Evolutionary conservation across 2,888 invertebrate species (phyloP).

Genomic region (Dolichopus griseipennis): DNA sequence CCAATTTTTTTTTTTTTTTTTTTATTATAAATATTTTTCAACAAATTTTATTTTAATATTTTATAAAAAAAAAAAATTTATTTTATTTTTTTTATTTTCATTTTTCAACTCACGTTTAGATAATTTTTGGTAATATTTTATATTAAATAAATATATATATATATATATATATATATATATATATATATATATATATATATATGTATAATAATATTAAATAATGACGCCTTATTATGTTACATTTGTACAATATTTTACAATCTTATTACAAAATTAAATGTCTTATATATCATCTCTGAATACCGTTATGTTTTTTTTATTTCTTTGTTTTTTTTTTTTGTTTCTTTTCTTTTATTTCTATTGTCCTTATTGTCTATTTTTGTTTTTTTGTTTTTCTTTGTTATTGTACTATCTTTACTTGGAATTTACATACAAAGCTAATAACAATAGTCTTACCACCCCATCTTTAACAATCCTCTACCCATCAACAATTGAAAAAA

Average conservation of each 20-base stretch:
- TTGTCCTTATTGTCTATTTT: not conserved
- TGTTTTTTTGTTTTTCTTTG: not conserved
- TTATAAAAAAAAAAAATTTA: too few relatives aligned
- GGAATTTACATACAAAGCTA: not conserved
- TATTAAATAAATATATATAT: not conserved
- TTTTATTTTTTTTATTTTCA: not conserved
- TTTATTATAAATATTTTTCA: too few relatives aligned
- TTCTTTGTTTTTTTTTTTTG: not conserved
- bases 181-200: not conserved
- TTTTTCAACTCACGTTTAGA: not conserved
- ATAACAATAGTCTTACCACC: constrained; percentile 4
- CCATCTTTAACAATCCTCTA: not conserved
- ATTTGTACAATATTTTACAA: constrained; percentile 21
- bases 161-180: not conserved
- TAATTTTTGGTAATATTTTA: not conserved
- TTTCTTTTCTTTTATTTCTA: not conserved
- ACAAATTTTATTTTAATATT: too few relatives aligned
- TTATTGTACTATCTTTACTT: not conserved
- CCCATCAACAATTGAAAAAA: not conserved
- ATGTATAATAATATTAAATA: constrained; percentile 17
- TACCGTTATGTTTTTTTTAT: not conserved
- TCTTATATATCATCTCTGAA: constrained; percentile 18
- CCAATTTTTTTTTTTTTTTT: not conserved
- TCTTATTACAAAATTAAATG: constrained; percentile 24
- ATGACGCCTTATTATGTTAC: constrained; percentile 23